A percentile compares a stretch with the other conserved stretches of the same genome.
These are phyloP conservation scores for Hippasteria phrygiana DNA, from an alignment of 53 echinoderm and acorn worm species.

Conservation along the genomic window DNA sequence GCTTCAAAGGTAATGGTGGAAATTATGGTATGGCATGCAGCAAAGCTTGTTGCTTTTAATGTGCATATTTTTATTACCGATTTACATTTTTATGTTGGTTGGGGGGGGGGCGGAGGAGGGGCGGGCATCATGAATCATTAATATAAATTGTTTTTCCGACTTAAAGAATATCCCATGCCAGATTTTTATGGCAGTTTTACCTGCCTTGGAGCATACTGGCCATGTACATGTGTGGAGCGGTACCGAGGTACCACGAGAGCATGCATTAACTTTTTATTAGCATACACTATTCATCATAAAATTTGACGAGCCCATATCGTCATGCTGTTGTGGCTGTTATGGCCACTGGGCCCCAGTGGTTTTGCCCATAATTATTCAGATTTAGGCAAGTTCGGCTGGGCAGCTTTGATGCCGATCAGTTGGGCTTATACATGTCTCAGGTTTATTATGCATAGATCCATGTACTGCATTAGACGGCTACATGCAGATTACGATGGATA, in stretches of 20 bases:
- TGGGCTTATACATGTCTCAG: neutral
- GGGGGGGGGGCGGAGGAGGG: too few species aligned
- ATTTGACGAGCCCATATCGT: neutral
- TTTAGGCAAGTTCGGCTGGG: neutral
- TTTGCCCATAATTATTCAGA: neutral
- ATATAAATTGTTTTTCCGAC: neutral
- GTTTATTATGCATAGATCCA: neutral
- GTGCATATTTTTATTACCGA: neutral
- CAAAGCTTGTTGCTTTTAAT: neutral
- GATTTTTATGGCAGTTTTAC: neutral
- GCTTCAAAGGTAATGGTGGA: neutral
- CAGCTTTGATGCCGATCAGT: neutral
- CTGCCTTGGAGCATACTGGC: neutral
- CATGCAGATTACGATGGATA: too few species aligned
- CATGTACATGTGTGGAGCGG: neutral
- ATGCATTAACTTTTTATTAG: neutral
- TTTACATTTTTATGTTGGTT: neutral
- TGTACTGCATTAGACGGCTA: neutral
- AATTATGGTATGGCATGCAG: neutral
- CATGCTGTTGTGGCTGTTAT: neutral
- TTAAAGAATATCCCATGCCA: neutral
- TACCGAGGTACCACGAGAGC: neutral
- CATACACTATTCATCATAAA: neutral
- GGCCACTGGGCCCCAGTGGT: neutral
- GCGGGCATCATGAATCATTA: neutral